A percentile compares a stretch with the other conserved stretches of the same genome.
phyloP scores from a whole-genome alignment of 2,888 invertebrate genomes.

The Volucella bombylans region DNA sequence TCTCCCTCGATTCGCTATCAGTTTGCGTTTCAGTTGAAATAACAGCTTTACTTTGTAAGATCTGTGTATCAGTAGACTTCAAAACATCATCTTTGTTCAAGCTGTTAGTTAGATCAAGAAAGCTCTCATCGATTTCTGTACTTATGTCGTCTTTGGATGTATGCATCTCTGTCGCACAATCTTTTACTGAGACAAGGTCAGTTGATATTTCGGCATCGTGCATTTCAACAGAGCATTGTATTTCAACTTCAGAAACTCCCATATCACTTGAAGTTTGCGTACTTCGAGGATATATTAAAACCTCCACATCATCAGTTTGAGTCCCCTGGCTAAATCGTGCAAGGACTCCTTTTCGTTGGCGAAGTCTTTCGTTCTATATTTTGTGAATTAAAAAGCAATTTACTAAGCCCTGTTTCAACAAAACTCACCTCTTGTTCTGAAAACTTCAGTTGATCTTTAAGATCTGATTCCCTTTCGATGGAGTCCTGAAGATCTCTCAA shows the following conservation, averaged over 20 bases:
- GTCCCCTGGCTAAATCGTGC: conserved; percentile 78
- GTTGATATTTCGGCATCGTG: conserved; percentile 30
- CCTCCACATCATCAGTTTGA: conserved; percentile 78
- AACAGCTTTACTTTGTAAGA: not conserved
- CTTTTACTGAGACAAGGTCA: not conserved
- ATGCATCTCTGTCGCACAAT: conserved; percentile 18
- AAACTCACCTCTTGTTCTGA: conserved; percentile 93
- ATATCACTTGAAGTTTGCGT: conserved; percentile 78
- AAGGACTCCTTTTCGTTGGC: conserved; percentile 68
- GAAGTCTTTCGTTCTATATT: conserved; percentile 72
- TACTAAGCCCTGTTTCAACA: conserved; percentile 3
- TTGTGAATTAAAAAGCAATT: conserved; percentile 52
- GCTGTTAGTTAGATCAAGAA: conserved; percentile 29
- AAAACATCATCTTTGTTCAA: not conserved
- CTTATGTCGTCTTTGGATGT: not conserved
- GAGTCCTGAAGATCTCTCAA: conserved; percentile 95
- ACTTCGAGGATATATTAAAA: conserved; percentile 78
- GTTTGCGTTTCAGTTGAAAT: conserved; percentile 58
- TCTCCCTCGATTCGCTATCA: conserved; percentile 7
- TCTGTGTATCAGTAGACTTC: conserved; percentile 6
- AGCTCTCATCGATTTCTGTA: conserved; percentile 37
- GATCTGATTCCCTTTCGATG: conserved; percentile 95
- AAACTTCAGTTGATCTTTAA: conserved; percentile 95
- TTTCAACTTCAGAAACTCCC: conserved; percentile 18
- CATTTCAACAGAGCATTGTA: conserved; percentile 26